Percentiles rank a stretch among this genome's conserved stretches.
These are phyloP conservation scores for Neoniphon sammara DNA, from an alignment of 2,797 vertebrate species.

Conservation along the genomic window DNA sequence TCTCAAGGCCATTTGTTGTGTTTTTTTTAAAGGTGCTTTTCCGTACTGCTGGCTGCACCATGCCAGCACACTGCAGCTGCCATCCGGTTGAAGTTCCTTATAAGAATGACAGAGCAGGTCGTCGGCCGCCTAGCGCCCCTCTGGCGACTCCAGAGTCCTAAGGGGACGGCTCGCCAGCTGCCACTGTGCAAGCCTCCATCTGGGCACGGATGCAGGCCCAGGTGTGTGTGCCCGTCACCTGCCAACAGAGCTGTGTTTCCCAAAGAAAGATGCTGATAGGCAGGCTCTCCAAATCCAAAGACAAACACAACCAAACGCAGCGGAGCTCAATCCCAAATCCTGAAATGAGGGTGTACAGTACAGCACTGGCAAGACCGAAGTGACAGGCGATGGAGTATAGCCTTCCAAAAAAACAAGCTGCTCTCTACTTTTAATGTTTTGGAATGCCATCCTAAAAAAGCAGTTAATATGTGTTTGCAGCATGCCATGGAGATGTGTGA, in stretches of 20 bases:
- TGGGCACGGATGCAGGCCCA: slow-evolving; percentile 75
- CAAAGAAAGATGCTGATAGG: slow-evolving; percentile 62
- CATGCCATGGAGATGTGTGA: no score
- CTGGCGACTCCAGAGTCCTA: slow-evolving; percentile 61
- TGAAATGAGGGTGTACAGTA: slow-evolving; percentile 39
- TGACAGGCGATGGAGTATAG: slow-evolving; percentile 19
- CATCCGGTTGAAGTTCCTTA: slow-evolving; percentile 45
- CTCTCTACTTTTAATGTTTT: slow-evolving; percentile 22
- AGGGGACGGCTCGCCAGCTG: slow-evolving; percentile 76
- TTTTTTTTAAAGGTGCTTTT: slow-evolving; percentile 23
- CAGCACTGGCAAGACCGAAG: slow-evolving; percentile 19
- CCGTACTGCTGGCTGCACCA: slow-evolving; percentile 23
- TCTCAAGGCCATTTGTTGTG: slow-evolving; percentile 11
- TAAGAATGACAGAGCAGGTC: slow-evolving; percentile 52
- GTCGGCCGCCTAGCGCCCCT: slow-evolving; percentile 48
- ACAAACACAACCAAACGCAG: slow-evolving; percentile 55
- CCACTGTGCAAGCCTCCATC: slow-evolving; percentile 74
- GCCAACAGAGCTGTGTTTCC: slow-evolving; percentile 72
- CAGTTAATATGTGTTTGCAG: slow-evolving; percentile 7
- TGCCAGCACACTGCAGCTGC: slow-evolving; percentile 52
- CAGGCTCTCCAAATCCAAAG: slow-evolving; percentile 60
- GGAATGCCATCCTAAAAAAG: neutral
- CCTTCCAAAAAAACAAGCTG: neutral
- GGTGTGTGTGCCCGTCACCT: slow-evolving; percentile 77
- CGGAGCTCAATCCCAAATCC: slow-evolving; percentile 51